phyloP scores from a whole-genome alignment of 2,113 vertebrate species.

The Hirundichthys speculiger region DNA sequence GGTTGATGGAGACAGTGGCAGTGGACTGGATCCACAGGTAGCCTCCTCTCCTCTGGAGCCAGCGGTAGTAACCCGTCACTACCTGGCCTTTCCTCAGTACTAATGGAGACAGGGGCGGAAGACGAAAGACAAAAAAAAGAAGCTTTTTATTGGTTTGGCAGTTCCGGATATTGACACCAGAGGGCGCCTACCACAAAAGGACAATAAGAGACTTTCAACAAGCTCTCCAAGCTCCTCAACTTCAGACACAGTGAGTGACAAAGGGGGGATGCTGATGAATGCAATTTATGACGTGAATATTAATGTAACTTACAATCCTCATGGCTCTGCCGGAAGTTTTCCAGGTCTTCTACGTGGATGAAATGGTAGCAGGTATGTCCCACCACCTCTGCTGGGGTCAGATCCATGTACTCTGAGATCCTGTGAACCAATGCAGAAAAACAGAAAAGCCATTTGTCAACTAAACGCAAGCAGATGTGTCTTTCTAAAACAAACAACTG shows the following conservation, averaged over 20 bases:
- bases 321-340: slow-evolving; percentile 87
- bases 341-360: slow-evolving; percentile 88
- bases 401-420: slow-evolving; percentile 92
- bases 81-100: slow-evolving; percentile 93
- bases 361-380: slow-evolving; percentile 92
- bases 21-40: slow-evolving; percentile 92
- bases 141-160: slow-evolving; percentile 11
- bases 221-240: background rate
- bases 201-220: slow-evolving; percentile 18
- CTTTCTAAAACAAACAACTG: slow-evolving; percentile 37
- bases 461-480: slow-evolving; percentile 32
- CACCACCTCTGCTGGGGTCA: slow-evolving; percentile 88
- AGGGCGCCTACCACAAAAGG: slow-evolving; percentile 63
- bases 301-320: slow-evolving; percentile 84
- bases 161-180: slow-evolving; percentile 62
- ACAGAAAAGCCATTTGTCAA: slow-evolving; percentile 22
- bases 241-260: slow-evolving; percentile 15
- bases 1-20: slow-evolving; percentile 89
- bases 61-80: slow-evolving; percentile 89
- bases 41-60: slow-evolving; percentile 89
- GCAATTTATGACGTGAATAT: background rate
- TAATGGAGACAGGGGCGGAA: slow-evolving; percentile 39
- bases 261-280: background rate
- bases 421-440: slow-evolving; percentile 61
- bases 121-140: slow-evolving; percentile 2